Evolutionary conservation across 2,113 vertebrate species (phyloP).

Genomic region (Girardinichthys multiradiatus): DNA sequence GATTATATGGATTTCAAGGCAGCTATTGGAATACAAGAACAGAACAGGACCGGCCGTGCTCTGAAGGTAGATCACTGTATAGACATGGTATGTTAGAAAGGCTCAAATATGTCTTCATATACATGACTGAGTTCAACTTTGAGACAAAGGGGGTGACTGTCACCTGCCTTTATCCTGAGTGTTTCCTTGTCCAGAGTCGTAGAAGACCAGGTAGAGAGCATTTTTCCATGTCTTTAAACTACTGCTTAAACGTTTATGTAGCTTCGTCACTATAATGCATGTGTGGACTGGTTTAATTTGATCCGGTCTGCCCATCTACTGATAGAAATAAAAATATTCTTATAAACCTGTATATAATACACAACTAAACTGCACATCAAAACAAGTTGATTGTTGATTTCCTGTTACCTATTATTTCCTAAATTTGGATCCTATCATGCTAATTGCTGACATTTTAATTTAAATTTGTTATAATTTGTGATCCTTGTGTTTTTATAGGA

Average conservation of each 20-base stretch:
- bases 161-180: conserved; percentile 40
- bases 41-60: neutral
- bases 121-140: conserved; percentile 14
- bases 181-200: conserved; percentile 41
- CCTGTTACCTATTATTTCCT: no score
- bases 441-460: neutral
- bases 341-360: neutral
- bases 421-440: neutral
- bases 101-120: neutral
- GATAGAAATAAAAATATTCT: neutral
- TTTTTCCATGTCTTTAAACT: neutral
- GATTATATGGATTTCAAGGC: neutral
- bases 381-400: neutral
- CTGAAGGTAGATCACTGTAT: neutral
- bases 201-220: neutral
- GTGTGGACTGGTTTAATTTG: neutral
- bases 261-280: neutral
- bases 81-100: neutral
- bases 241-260: neutral
- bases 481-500: neutral
- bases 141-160: conserved; percentile 26
- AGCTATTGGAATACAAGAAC: neutral
- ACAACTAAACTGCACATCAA: neutral
- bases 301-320: neutral
- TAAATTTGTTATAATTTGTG: neutral